Percentiles rank a stretch among this genome's conserved stretches.
Conservation (phyloP, 1,140 invertebrate genomes). For the Drosophila baimaii region DNA sequence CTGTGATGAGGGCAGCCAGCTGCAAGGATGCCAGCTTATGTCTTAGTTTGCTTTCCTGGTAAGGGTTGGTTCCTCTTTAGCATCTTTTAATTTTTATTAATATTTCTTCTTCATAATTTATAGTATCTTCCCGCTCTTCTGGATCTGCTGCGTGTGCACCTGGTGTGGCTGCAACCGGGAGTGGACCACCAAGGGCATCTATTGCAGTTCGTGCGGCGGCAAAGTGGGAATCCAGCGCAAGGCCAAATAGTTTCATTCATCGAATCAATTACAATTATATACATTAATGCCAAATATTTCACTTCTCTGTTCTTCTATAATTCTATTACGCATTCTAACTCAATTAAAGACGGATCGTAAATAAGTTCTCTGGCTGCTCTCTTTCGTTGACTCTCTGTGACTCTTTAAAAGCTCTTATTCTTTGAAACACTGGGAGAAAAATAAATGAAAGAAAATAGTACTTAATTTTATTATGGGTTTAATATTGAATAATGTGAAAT, state of each 20-base stretch:
- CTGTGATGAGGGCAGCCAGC: conserved; percentile 75
- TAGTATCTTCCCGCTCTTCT: conserved; percentile 78
- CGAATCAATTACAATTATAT: conserved; percentile 56
- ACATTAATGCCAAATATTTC: conserved; percentile 61
- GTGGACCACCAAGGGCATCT: conserved; percentile 77
- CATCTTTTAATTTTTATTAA: no score
- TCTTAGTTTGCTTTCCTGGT: conserved; percentile 76
- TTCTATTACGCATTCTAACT: conserved; percentile 77
- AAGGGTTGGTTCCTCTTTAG: neutral
- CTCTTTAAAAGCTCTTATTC: neutral
- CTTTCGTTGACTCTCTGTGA: neutral
- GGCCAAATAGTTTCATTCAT: conserved; percentile 53
- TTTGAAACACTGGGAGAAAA: neutral
- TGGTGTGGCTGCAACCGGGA: conserved; percentile 83
- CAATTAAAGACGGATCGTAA: conserved; percentile 64
- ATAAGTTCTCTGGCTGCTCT: conserved; percentile 25
- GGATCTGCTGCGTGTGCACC: conserved; percentile 78
- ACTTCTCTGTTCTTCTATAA: conserved; percentile 44
- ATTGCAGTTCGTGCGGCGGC: conserved; percentile 76
- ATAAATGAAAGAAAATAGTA: no score
- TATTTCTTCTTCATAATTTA: neutral
- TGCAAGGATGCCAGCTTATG: conserved; percentile 75
- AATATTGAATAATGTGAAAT: no score
- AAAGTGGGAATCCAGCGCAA: conserved; percentile 77
- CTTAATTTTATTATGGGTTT: no score